Evolutionary conservation across 2,113 vertebrate genomes (phyloP), one percentile per base, ranked within the genome.

Genomic region (Leucoraja erinaceus): DNA sequence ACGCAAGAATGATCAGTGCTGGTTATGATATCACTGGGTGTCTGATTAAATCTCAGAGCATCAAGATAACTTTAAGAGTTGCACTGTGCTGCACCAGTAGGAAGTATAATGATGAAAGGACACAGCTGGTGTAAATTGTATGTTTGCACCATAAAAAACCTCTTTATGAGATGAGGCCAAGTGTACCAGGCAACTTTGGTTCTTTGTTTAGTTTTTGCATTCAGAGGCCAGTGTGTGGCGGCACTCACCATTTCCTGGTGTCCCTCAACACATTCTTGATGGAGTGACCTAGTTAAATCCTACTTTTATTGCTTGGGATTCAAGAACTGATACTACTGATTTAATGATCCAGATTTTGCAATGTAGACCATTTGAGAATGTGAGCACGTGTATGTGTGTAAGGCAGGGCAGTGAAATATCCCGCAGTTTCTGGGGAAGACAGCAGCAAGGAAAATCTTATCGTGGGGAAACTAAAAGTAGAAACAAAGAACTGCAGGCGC

Each of bases 141-240:
- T 25, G 22, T 54, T 18, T 25, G 0, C 4, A 63, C 56, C 61
- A n/a, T 31, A 63, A 86, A 61, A 63, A 61, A 63, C 12, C 12
- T 31, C 12, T 63, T 28, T 63, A 63, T 5, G 81, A 12, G 54
- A 86, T 63, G 12, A 86, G 28, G 16, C 63, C 59, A 12, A 61
- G 0, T 63, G 56, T 86, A 63, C 59, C 59, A n/a, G 28, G 79
- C 47, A 56, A 8, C 25, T 12, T 63, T 59, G n/a, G 28, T 86
- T 63, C 83, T 86, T 86, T 86, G 56, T 86, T 84, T 63, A 63
- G 56, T 63, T 84, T 84, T 84, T 86, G 78, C 25, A 61, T 86
- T 63, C 33, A 18, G 11, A 31, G 56, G 12, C 12, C 28, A 86
- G 12, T 86, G 14, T 63, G 10, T 16, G 33, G 61, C 31, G 28